Conservation (phyloP, 2,888 invertebrate species). For the Pristionchus fissidentatus region DNA sequence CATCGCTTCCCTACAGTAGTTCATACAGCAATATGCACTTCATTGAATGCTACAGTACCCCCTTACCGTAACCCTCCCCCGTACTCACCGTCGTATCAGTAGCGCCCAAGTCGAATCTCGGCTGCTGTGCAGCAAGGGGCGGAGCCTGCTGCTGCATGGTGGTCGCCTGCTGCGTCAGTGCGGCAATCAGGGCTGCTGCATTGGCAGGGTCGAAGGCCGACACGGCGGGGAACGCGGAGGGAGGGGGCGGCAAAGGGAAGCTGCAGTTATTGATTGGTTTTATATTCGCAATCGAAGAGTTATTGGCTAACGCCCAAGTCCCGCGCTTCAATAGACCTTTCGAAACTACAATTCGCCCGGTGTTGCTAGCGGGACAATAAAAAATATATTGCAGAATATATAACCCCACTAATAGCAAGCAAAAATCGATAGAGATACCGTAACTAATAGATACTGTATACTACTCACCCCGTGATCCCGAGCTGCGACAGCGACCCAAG, state of each 20-base stretch:
- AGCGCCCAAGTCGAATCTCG: conserved; percentile 44
- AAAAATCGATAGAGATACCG: too few relatives aligned
- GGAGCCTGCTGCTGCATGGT: neutral
- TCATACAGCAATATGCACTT: neutral
- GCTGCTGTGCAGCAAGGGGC: neutral
- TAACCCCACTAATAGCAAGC: too few relatives aligned
- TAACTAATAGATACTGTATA: neutral
- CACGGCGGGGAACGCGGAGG: conserved; percentile 3
- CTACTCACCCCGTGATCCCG: neutral
- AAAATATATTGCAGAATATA: too few relatives aligned
- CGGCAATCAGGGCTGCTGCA: neutral
- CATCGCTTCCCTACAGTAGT: neutral
- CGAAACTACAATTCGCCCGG: too few relatives aligned
- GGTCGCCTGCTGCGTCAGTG: neutral
- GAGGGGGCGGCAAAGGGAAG: conserved; percentile 1
- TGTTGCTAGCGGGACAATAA: too few relatives aligned
- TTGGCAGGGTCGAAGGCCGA: neutral
- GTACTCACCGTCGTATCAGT: conserved; percentile 2
- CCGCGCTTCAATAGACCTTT: too few relatives aligned
- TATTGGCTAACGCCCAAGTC: too few relatives aligned
- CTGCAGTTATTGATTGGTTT: neutral
- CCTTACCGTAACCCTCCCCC: neutral
- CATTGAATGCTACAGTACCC: neutral
- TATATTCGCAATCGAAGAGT: neutral
- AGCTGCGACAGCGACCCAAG: neutral